Evolutionary conservation across 2,113 vertebrate genomes (phyloP), one percentile per base, ranked within the genome.

Genomic region (Eulacestoma nigropectus): DNA sequence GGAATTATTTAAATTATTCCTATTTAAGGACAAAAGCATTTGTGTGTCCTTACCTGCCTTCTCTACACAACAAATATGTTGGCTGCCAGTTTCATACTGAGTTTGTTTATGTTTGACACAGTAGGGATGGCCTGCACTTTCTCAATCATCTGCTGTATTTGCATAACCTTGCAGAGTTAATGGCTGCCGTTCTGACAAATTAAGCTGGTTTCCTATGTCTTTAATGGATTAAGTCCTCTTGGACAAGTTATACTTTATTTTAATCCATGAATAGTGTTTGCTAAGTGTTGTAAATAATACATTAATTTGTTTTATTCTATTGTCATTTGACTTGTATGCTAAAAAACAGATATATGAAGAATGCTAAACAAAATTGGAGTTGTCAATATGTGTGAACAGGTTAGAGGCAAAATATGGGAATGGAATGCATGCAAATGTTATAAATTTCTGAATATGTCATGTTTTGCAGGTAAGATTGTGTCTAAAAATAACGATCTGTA

Each of bases 111-210:
- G 94, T 98, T 98, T 97, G 97, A 97, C 97, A 92, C 95, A 72
- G 96, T 89, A 77, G 81, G 95, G 90, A 90, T 95, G 94, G 95
- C 83, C 89, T 98, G 98, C 89, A 92, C 96, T 97, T 97, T 97
- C 96, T 98, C 98, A 98, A 96, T 92, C 96, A 95, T 94, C 93
- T 94, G 89, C 95, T 7, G 63, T 98, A 98, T 98, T 98, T 98
- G 97, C 97, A 96, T 97, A 98, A 98, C 97, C 97, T 97, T 96
- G 96, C 92, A 70, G 91, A 96, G 94, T 90, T 97, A 97, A 96
- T 96, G 95, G 94, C 96, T 97, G 97, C 96, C 97, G 97, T 97
- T 96, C 89, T 98, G 96, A 98, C 95, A 97, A 97, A 97, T 97
- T 97, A 97, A 96, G 76, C 87, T 96, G 76, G 92, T 97, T 98